phyloP scores from a whole-genome alignment of 2,113 vertebrate genomes.

The Clarias gariepinus region DNA sequence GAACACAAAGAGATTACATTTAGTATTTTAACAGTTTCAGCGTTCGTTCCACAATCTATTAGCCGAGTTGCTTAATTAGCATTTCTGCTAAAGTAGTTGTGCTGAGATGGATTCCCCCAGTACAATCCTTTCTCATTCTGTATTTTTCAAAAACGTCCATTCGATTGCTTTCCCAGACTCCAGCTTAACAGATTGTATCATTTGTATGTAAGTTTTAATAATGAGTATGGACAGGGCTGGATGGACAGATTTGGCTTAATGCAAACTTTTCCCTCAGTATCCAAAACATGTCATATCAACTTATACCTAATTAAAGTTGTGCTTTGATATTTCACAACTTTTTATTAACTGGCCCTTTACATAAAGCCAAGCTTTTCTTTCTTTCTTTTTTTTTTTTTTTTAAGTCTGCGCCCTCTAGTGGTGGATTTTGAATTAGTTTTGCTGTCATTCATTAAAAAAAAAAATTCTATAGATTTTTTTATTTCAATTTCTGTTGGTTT shows the following conservation, averaged over 20 bases:
- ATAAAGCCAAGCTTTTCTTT: background rate
- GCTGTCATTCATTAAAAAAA: too few relatives aligned
- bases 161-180: background rate
- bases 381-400: background rate
- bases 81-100: background rate
- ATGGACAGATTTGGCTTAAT: background rate
- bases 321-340: background rate
- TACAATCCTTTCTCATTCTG: background rate
- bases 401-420: background rate
- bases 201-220: background rate
- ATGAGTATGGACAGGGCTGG: background rate
- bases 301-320: background rate
- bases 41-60: background rate
- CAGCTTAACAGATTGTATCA: background rate
- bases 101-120: too few relatives aligned
- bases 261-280: background rate
- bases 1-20: too few relatives aligned
- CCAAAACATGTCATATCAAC: background rate
- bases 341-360: background rate
- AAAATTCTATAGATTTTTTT: too few relatives aligned
- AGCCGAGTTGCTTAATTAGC: background rate
- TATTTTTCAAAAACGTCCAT: background rate
- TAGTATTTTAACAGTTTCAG: too few relatives aligned
- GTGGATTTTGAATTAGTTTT: background rate
- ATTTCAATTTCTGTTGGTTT: background rate